These are phyloP conservation scores for Cartodere bifasciata DNA, from an alignment of 2,888 invertebrate species.

Conservation along the genomic window DNA sequence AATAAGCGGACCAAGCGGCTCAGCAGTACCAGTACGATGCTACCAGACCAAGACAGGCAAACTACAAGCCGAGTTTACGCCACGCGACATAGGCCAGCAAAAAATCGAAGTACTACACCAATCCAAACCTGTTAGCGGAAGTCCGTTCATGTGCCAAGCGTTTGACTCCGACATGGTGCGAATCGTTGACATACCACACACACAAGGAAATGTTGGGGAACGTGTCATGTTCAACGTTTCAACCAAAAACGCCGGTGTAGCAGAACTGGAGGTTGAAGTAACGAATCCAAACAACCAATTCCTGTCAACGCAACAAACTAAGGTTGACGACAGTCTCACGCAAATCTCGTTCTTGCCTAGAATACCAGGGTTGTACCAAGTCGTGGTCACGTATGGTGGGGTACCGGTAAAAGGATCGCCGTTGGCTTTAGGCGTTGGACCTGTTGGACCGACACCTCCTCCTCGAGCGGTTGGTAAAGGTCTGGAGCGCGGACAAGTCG, in stretches of 20 bases:
- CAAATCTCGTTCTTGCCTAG: constrained; percentile 76
- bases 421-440: constrained; percentile 46
- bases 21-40: constrained; percentile 49
- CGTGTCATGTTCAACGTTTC: constrained; percentile 69
- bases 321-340: constrained; percentile 54
- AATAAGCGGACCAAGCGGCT: constrained; percentile 41
- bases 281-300: constrained; percentile 77
- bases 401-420: constrained; percentile 43
- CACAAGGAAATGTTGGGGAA: constrained; percentile 69
- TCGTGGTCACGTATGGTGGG: constrained; percentile 58
- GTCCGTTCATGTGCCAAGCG: constrained; percentile 87
- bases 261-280: constrained; percentile 77
- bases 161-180: constrained; percentile 77
- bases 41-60: constrained; percentile 95
- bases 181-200: constrained; percentile 62
- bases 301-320: constrained; percentile 64
- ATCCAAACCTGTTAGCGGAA: constrained; percentile 80
- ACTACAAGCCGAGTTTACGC: constrained; percentile 85
- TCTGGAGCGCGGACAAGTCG: constrained; percentile 53
- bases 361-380: constrained; percentile 62
- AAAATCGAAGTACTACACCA: constrained; percentile 76
- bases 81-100: constrained; percentile 57
- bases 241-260: constrained; percentile 69
- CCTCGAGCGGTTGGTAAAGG: constrained; percentile 55
- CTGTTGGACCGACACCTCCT: constrained; percentile 43